A percentile compares a stretch with the other conserved stretches of the same genome.
phyloP scores from a whole-genome alignment of 2,113 vertebrate genomes.

The Anoplopoma fimbria region DNA sequence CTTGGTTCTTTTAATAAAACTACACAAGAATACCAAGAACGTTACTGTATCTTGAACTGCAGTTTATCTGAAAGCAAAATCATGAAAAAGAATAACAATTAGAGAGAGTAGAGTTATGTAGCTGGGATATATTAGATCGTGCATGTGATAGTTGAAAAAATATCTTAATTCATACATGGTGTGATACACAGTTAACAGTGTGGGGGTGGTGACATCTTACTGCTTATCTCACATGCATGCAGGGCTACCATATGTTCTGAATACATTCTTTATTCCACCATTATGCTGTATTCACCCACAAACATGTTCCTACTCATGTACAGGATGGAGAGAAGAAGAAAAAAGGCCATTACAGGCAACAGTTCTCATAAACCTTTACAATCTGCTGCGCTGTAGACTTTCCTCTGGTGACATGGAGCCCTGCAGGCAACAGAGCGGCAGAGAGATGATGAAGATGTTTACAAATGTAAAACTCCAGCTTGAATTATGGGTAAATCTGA shows the following conservation, averaged over 20 bases:
- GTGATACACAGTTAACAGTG: constrained; percentile 3
- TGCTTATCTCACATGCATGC: constrained; percentile 50
- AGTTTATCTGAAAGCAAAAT: neutral
- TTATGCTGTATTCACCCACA: neutral
- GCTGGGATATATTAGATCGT: neutral
- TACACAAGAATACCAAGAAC: neutral
- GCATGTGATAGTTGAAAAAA: neutral
- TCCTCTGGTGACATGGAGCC: constrained; percentile 29
- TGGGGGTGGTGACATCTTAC: constrained; percentile 21
- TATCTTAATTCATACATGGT: neutral
- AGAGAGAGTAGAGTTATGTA: too few species aligned
- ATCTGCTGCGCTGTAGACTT: constrained; percentile 10
- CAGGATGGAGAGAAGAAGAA: neutral
- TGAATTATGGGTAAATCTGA: neutral
- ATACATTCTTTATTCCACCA: neutral
- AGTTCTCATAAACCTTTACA: constrained; percentile 8
- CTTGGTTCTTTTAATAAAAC: neutral
- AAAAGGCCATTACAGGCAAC: neutral
- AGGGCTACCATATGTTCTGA: constrained; percentile 62
- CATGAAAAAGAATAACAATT: neutral
- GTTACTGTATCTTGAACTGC: neutral
- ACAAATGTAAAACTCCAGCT: neutral
- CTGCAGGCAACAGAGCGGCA: constrained; percentile 31
- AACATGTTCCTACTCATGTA: neutral
- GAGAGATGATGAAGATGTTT: constrained; percentile 25